These are phyloP conservation scores for Nemotelus nigrinus DNA, from an alignment of 2,888 invertebrate genomes.

Conservation along the genomic window DNA sequence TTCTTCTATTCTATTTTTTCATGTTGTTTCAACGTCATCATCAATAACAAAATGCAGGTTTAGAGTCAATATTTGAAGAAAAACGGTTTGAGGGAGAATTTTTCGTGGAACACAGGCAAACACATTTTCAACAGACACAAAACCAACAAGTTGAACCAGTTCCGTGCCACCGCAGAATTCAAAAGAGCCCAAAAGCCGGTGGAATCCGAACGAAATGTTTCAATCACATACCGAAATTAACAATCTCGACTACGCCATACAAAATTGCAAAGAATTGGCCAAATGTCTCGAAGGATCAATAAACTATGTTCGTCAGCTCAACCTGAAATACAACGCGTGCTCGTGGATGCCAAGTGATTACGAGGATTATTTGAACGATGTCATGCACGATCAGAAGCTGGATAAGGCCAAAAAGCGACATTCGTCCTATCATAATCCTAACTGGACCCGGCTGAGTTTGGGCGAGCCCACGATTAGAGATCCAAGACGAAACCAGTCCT, in stretches of 20 bases:
- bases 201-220: constrained; percentile 1
- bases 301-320: constrained; percentile 45
- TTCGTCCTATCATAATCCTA: background rate
- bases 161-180: background rate
- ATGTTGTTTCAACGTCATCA: constrained; percentile 30
- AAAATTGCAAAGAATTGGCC: constrained; percentile 47
- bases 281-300: constrained; percentile 45
- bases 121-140: background rate
- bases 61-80: constrained; percentile 1
- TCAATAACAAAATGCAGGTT: constrained; percentile 38
- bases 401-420: background rate
- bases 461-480: background rate
- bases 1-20: constrained; percentile 35
- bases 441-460: background rate
- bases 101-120: constrained; percentile 18
- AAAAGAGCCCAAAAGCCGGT: background rate
- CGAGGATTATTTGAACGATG: constrained; percentile 38
- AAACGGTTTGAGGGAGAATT: background rate
- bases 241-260: constrained; percentile 45
- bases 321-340: constrained; percentile 45
- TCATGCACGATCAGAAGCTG: background rate
- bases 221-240: constrained; percentile 35
- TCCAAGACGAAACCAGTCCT: background rate
- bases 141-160: background rate
- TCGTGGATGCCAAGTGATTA: constrained; percentile 43